Percentiles rank a stretch among this genome's conserved stretches.
These are phyloP conservation scores for Pyrochroa serraticornis DNA, from an alignment of 2,888 invertebrate genomes.

Conservation along the genomic window DNA sequence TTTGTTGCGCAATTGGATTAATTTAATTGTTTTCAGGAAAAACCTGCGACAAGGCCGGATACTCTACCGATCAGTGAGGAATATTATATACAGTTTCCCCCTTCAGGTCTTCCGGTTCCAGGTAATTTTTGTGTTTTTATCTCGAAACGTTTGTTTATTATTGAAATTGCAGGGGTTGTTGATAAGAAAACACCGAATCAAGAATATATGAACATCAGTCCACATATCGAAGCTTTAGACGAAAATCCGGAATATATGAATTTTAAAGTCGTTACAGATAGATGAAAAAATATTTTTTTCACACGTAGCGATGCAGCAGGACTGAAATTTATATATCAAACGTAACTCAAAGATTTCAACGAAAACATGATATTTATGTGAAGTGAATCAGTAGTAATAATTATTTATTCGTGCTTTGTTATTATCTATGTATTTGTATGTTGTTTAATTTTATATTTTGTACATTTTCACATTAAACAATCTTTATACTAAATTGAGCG, in stretches of 20 bases:
- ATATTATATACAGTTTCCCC: constrained; percentile 62
- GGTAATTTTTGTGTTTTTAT: constrained; percentile 45
- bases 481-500: not conserved
- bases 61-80: constrained; percentile 47
- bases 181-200: constrained; percentile 28
- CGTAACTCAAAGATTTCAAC: too few relatives aligned
- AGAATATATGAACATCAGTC: constrained; percentile 45
- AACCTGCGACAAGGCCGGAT: constrained; percentile 47
- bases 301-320: too few relatives aligned
- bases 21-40: constrained; percentile 42
- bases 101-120: constrained; percentile 61
- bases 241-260: constrained; percentile 50
- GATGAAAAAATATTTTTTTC: constrained; percentile 24
- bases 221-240: constrained; percentile 18
- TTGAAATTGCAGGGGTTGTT: constrained; percentile 8
- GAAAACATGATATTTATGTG: constrained; percentile 40
- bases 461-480: constrained; percentile 37
- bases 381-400: constrained; percentile 18
- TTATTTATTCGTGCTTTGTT: constrained; percentile 41
- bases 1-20: not conserved
- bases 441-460: constrained; percentile 44
- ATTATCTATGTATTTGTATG: constrained; percentile 41
- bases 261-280: constrained; percentile 42
- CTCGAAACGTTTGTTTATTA: not conserved
- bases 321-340: too few relatives aligned